A percentile compares a stretch with the other conserved stretches of the same genome.
Evolutionary conservation across 2,113 vertebrate species (phyloP).

Genomic region (Upupa epops): DNA sequence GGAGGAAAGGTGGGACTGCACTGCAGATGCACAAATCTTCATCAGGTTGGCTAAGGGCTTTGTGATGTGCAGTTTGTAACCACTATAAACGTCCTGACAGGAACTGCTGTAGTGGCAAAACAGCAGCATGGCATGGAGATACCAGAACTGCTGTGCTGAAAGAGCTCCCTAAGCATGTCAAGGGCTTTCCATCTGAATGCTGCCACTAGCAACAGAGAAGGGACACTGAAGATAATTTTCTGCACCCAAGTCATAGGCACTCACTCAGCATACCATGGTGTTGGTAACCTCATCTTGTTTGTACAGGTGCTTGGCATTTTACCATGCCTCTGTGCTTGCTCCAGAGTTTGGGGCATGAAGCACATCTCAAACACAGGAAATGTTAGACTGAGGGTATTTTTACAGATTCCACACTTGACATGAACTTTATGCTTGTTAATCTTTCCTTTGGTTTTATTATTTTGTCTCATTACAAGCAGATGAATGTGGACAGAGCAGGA

Average conservation of each 20-base stretch:
- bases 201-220: not conserved
- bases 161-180: not conserved
- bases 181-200: not conserved
- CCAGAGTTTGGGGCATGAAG: not conserved
- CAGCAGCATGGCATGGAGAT: not conserved
- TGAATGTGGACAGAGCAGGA: not conserved
- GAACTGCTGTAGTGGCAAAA: not conserved
- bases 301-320: not conserved
- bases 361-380: not conserved
- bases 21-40: not conserved
- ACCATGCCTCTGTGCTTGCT: not conserved
- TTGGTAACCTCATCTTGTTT: not conserved
- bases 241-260: not conserved
- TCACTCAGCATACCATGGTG: accelerated
- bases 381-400: not conserved
- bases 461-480: not conserved
- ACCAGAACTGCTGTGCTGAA: not conserved
- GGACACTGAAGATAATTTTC: not conserved
- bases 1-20: not conserved
- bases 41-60: not conserved
- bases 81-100: not conserved
- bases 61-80: not conserved
- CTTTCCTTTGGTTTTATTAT: not conserved
- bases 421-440: not conserved
- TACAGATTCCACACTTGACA: not conserved